Evolutionary conservation across 2,888 invertebrate genomes (phyloP), one percentile per base, ranked within the genome.

Genomic region (Zygothrica quintamaculata): DNA sequence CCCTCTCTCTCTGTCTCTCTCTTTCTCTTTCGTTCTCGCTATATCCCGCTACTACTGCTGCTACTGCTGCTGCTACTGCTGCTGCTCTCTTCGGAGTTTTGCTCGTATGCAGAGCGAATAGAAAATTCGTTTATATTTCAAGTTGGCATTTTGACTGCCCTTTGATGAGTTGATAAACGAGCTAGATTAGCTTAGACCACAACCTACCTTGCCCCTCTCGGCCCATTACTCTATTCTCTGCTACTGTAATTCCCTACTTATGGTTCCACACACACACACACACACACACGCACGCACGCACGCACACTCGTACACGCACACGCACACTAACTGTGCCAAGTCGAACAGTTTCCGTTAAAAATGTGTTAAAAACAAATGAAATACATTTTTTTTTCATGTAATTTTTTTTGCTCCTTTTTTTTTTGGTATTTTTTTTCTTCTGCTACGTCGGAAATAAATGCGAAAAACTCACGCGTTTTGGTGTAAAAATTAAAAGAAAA

Each of bases 101-200:
- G 25, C 37, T 22, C 47, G 51, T 37, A 58, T 60, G 57, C 55
- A 62, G 66, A 62, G 60, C 61, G 71, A 51, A 55, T 59, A 58
- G 72, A 59, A 81, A 73, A 70, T 75, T 65, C 69, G 78, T 75
- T 81, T 81, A 79, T 82, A 51, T 78, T 70, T 78, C 75, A 65
- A 61, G 65, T 82, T 70, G 60, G 65, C 82, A 57, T 76, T 81
- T 77, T 73, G 69, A 78, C 66, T 75, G 81, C 78, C 82, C 70
- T 78, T 79, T 80, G 84, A 82, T 74, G 77, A 82, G 71, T 76
- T 74, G 62, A 73, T 79, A 73, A 78, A 75, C 69, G 69, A 57
- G 70, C 51, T 42, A 61, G 74, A 70, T 71, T 71, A 44, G 26
- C 56, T 40, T 29, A n/a, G n/a, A 11, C 15, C 25, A 6, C 15